Base-by-base conservation (phyloP, 2,113 vertebrate genomes). In the Proteles cristata region DNA sequence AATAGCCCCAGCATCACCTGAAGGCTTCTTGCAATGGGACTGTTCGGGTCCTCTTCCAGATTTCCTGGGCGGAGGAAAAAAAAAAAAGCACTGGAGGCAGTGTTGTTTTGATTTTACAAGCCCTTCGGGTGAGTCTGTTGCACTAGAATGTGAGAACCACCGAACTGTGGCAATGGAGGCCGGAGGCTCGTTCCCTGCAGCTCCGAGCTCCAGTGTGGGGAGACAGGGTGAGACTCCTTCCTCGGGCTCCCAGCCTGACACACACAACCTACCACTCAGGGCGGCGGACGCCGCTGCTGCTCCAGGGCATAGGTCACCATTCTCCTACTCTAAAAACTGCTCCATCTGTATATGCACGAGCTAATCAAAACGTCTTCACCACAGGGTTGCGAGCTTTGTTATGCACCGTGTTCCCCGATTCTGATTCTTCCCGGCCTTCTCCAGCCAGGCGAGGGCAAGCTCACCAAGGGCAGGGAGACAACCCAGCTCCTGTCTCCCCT, bases 301-400 rank as follows among this genome's bases (percentile, higher is more conserved):
- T 92, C 80, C 84, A 53, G 97, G 92, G 90, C 92, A 93, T 55
- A 48, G 94, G 90, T 74, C 96, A 77, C 90, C 85, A 53, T 55
- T 86, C 96, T 81, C 83, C 82, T 85, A 53, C 82, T 93, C 93
- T 96, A 96, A 98, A 97, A 96, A 95, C 82, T 94, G 92, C 94
- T 96, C 82, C 93, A 96, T 97, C 97, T 97, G 94, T 94, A 93
- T 88, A 77, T 83, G 95, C 84, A 94, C 12, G 1, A 92, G 93
- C 94, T 96, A 94, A 98, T 96, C 96, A 98, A 96, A 97, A 96
- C 3, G 45, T 95, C 95, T 85, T 31, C 16, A 1, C 95, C 76
- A 39, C 69, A 39, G 65, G 94, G 33, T 28, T 87, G 92, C 95
- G 88, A 65, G 87, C 96, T 97, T 94, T 71, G 94, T 90, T 66